phyloP scores from a whole-genome alignment of 2,113 vertebrate species.

The Phyllostomus hastatus region DNA sequence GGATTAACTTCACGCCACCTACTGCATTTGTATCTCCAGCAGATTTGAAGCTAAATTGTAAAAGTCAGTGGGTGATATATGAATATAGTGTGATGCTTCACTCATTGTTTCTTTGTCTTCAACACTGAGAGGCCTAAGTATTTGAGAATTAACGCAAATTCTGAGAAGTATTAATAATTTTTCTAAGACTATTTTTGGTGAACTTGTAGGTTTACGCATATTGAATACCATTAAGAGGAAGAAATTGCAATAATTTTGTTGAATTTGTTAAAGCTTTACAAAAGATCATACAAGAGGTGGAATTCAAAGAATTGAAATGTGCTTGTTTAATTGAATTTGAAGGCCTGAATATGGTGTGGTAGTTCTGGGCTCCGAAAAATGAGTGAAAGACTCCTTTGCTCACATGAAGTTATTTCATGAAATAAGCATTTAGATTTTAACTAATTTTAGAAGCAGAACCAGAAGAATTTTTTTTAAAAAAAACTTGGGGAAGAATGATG shows the following conservation, averaged over 20 bases:
- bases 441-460: slow-evolving; percentile 4
- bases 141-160: slow-evolving; percentile 18
- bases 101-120: neutral
- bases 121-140: neutral
- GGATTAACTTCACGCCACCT: neutral
- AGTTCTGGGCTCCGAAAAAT: neutral
- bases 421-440: neutral
- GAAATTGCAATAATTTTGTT: neutral
- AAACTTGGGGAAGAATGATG: neutral
- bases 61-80: neutral
- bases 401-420: neutral
- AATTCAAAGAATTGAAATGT: neutral
- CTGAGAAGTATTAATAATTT: neutral
- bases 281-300: neutral
- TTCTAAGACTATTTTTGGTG: neutral
- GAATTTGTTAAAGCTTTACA: neutral
- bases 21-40: neutral
- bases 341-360: neutral
- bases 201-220: neutral
- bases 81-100: neutral
- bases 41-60: neutral
- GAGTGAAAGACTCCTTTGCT: neutral
- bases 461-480: neutral
- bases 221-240: neutral
- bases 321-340: neutral